Percentiles rank a stretch among this genome's conserved stretches.
Evolutionary conservation across 2,113 vertebrate species (phyloP).

Genomic region (Halichoeres trimaculatus): DNA sequence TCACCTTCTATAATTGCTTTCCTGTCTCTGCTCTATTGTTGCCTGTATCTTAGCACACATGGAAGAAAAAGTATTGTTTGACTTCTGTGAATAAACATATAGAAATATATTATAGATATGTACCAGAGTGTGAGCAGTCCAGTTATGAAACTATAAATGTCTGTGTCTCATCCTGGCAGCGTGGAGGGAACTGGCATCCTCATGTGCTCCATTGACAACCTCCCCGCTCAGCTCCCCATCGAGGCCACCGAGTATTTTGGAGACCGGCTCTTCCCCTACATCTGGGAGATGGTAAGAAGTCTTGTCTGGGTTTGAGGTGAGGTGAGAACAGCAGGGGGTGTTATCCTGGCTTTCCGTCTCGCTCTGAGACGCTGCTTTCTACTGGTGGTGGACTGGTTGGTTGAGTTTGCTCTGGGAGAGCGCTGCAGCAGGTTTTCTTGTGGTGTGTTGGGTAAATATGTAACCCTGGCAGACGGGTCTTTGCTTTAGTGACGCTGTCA

Average conservation of each 20-base stretch:
- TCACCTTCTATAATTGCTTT: too few relatives aligned
- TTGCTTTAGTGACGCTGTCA: background rate
- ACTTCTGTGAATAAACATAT: too few relatives aligned
- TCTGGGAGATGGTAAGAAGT: slow-evolving; percentile 97
- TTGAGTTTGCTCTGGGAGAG: slow-evolving; percentile 32
- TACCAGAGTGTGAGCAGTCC: too few relatives aligned
- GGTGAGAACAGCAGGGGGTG: background rate
- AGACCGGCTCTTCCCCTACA: slow-evolving; percentile 93
- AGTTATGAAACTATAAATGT: too few relatives aligned
- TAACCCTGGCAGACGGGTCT: background rate
- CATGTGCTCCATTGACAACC: slow-evolving; percentile 98
- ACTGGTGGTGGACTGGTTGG: background rate
- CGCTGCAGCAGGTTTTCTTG: background rate
- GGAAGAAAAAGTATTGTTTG: too few relatives aligned
- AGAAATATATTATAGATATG: too few relatives aligned
- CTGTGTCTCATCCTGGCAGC: slow-evolving; percentile 76
- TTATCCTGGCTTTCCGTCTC: too few relatives aligned
- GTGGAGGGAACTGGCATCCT: slow-evolving; percentile 96
- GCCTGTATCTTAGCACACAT: too few relatives aligned
- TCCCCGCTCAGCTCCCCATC: slow-evolving; percentile 96
- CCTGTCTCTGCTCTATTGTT: too few relatives aligned
- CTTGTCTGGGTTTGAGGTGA: background rate
- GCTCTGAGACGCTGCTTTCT: too few relatives aligned
- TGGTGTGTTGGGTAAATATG: too few relatives aligned
- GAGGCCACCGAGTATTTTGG: slow-evolving; percentile 98